These are phyloP conservation scores for Trachurus trachurus DNA, from an alignment of 2,797 vertebrate species.

Conservation along the genomic window DNA sequence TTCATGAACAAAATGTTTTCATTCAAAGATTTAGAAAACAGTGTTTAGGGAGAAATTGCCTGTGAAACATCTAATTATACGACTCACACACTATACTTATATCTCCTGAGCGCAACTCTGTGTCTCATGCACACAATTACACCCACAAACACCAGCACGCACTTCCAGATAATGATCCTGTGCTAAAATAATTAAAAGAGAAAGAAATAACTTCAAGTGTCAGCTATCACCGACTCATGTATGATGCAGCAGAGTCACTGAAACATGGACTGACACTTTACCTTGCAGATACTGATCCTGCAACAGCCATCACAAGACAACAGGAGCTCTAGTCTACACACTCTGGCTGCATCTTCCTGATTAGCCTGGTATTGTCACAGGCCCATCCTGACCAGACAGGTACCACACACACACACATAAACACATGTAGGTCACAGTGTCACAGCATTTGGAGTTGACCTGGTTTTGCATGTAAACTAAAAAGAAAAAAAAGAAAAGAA, in stretches of 20 bases:
- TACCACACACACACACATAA: conserved; percentile 25
- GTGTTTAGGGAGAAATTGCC: neutral
- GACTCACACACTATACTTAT: conserved; percentile 7
- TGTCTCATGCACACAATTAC: conserved; percentile 7
- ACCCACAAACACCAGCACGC: neutral
- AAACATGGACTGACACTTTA: no score
- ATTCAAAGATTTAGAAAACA: neutral
- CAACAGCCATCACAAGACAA: neutral
- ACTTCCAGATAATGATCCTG: neutral
- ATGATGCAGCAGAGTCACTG: neutral
- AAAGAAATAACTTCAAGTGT: neutral
- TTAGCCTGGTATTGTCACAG: neutral
- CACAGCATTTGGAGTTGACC: neutral
- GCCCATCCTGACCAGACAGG: neutral
- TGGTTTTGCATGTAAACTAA: neutral
- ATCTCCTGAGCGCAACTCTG: neutral
- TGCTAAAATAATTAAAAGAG: neutral
- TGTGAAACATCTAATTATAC: conserved; percentile 11
- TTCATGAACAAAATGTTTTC: neutral
- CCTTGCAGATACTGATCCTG: neutral
- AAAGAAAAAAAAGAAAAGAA: neutral
- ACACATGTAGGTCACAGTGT: neutral
- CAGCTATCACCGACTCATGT: neutral
- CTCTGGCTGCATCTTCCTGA: neutral
- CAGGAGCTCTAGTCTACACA: neutral